These are phyloP conservation scores for Holothuria scabra DNA, from an alignment of 53 echinoderm and acorn worm species.

Conservation along the genomic window DNA sequence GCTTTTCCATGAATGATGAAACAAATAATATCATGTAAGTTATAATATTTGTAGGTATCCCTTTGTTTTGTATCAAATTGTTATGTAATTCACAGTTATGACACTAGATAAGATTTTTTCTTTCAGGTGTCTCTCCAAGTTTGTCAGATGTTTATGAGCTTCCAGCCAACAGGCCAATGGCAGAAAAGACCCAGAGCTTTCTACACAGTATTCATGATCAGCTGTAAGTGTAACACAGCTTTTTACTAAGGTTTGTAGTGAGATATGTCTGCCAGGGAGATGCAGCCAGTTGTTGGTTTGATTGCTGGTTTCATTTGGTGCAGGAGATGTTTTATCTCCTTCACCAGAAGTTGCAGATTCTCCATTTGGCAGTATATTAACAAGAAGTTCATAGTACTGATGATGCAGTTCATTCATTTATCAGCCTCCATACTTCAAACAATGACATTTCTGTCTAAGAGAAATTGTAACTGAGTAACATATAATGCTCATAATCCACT, in stretches of 20 bases:
- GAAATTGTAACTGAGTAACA: too few relatives aligned
- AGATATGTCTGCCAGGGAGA: neutral
- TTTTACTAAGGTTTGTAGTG: too few relatives aligned
- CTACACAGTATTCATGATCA: conserved; percentile 82
- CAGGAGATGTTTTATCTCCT: conserved; percentile 18
- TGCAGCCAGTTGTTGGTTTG: neutral
- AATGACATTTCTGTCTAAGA: neutral
- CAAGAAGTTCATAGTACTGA: conserved; percentile 45
- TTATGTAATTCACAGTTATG: too few relatives aligned
- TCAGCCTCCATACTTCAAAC: conserved; percentile 34
- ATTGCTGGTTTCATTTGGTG: neutral
- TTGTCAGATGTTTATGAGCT: conserved; percentile 58
- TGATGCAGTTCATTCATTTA: conserved; percentile 1
- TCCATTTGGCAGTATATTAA: conserved; percentile 25
- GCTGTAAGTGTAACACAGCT: conserved; percentile 66
- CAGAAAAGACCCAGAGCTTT: conserved; percentile 88
- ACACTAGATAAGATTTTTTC: too few relatives aligned
- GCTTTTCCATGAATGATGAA: too few relatives aligned
- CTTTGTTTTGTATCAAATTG: too few relatives aligned
- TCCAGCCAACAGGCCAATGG: conserved; percentile 75
- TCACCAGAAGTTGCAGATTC: conserved; percentile 6
- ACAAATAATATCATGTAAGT: too few relatives aligned
- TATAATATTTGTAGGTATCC: too few relatives aligned
- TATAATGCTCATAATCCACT: too few relatives aligned
- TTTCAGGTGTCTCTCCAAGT: conserved; percentile 20